These are phyloP conservation scores for Mactromeris polynyma DNA, from an alignment of 2,888 invertebrate species.

Conservation along the genomic window DNA sequence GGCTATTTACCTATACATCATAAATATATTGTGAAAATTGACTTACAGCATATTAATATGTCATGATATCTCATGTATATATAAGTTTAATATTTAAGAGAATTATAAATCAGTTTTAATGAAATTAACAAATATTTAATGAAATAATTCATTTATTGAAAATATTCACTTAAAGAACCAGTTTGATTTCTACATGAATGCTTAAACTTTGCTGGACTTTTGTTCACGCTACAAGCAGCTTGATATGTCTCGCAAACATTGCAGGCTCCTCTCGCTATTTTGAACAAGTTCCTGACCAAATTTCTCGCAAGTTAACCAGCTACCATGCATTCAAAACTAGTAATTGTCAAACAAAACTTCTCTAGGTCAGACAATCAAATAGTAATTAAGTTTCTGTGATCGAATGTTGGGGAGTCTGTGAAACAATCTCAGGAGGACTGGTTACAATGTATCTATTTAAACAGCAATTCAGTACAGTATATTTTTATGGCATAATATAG, in stretches of 20 bases:
- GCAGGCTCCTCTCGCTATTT: too few species aligned
- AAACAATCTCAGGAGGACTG: too few species aligned
- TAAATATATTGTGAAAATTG: not conserved
- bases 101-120: not conserved
- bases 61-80: not conserved
- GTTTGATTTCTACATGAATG: not conserved
- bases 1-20: slow-evolving; percentile 4
- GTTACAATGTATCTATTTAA: too few species aligned
- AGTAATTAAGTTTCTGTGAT: too few species aligned
- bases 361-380: too few species aligned
- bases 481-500: too few species aligned
- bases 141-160: not conserved
- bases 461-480: too few species aligned
- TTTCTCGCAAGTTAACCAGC: too few species aligned
- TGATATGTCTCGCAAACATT: not conserved
- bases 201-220: not conserved
- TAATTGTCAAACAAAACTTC: too few species aligned
- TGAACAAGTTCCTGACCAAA: too few species aligned
- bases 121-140: not conserved
- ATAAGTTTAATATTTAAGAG: not conserved
- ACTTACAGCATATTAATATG: not conserved
- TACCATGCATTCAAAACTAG: too few species aligned
- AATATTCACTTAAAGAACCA: not conserved
- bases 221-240: not conserved
- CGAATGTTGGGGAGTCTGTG: too few species aligned